Evolutionary conservation across 2,888 invertebrate species (phyloP).

Genomic region (Leistus spinibarbis): DNA sequence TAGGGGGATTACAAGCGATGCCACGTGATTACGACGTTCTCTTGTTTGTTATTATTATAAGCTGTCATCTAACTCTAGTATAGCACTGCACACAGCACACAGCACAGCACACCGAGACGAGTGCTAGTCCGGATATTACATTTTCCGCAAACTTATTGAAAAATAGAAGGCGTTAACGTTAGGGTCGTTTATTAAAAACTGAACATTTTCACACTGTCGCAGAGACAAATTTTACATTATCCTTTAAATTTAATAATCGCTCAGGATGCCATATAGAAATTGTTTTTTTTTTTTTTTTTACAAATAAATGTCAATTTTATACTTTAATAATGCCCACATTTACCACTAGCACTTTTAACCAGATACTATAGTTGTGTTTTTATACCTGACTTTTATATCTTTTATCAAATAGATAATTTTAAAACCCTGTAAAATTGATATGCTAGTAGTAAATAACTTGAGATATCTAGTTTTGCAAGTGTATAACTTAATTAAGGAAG

Average conservation of each 20-base stretch:
- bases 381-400: no score
- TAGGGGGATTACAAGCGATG: conserved; percentile 25
- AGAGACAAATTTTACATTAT: conserved; percentile 18
- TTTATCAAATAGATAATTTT: no score
- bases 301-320: no score
- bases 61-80: conserved; percentile 26
- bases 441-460: no score
- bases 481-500: no score
- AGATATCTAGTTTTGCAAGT: no score
- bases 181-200: conserved; percentile 29
- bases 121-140: conserved; percentile 33
- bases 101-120: no score
- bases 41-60: conserved; percentile 38
- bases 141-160: conserved; percentile 39
- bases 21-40: conserved; percentile 35
- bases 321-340: no score
- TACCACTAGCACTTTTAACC: no score
- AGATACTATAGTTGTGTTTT: no score
- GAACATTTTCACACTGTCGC: conserved; percentile 19
- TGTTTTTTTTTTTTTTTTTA: neutral
- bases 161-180: conserved; percentile 6
- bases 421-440: no score
- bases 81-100: no score
- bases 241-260: conserved; percentile 13
- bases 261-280: neutral